A percentile compares a stretch with the other conserved stretches of the same genome.
Conservation (phyloP, 2,113 vertebrate species). For the Ameiurus melas region DNA sequence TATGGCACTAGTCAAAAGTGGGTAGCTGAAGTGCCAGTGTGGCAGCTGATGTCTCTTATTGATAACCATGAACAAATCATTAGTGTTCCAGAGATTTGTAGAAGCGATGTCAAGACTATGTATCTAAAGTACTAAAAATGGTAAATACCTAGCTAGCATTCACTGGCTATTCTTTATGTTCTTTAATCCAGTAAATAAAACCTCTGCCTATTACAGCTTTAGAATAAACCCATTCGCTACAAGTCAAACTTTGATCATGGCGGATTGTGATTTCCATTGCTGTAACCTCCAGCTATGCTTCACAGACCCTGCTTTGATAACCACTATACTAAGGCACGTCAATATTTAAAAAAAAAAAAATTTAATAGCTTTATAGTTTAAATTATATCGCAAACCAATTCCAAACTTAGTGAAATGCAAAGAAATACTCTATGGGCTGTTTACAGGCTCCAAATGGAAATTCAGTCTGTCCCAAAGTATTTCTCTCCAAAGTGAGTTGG, state of each 20-base stretch:
- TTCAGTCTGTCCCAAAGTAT: slow-evolving; percentile 94
- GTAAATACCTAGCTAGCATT: neutral
- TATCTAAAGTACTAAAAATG: neutral
- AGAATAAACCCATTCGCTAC: neutral
- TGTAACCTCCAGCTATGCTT: neutral
- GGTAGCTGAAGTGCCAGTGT: neutral
- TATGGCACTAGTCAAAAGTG: neutral
- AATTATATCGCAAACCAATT: neutral
- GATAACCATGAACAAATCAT: neutral
- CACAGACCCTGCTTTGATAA: neutral
- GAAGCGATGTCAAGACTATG: neutral
- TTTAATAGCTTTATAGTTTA: too few species aligned
- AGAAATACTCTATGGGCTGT: neutral
- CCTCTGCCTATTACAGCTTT: neutral
- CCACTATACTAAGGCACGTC: slow-evolving; percentile 19
- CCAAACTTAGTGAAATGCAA: neutral
- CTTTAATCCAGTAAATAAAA: neutral
- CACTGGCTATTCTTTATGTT: neutral
- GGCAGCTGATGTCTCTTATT: neutral
- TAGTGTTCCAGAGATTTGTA: neutral
- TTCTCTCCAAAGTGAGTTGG: slow-evolving; percentile 97
- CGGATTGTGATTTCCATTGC: neutral
- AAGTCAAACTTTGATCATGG: neutral
- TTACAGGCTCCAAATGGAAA: neutral
- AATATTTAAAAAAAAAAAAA: neutral